A percentile compares a stretch with the other conserved stretches of the same genome.
Conservation (phyloP, 37 sponge, comb jelly and placozoan genomes). For the Ianthella basta region DNA sequence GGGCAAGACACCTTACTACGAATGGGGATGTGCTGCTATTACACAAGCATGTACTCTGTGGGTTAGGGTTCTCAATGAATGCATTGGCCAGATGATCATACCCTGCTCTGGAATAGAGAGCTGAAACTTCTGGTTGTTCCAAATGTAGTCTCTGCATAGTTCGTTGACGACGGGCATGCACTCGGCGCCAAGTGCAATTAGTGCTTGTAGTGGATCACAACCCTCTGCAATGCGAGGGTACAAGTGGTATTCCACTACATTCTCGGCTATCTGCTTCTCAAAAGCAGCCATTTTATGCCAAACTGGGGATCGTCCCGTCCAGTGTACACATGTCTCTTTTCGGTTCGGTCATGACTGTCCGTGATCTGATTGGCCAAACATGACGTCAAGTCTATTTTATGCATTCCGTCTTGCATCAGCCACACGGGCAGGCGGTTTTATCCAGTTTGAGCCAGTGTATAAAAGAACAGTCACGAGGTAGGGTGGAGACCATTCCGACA, state of each 20-base stretch:
- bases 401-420: background rate
- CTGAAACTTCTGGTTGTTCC: constrained; percentile 14
- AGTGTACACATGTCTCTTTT: background rate
- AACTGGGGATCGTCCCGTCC: background rate
- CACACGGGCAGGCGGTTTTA: background rate
- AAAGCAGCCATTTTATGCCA: background rate
- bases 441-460: background rate
- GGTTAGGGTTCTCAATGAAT: background rate
- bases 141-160: background rate
- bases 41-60: too few species aligned
- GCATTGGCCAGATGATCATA: too few species aligned
- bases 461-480: too few species aligned
- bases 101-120: background rate
- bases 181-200: constrained; percentile 30
- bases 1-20: too few species aligned
- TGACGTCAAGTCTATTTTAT: background rate
- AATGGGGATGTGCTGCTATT: too few species aligned
- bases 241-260: constrained; percentile 57
- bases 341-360: background rate
- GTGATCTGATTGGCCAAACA: background rate
- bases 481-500: too few species aligned
- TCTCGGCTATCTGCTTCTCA: constrained; percentile 29
- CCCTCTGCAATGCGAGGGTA: constrained; percentile 20
- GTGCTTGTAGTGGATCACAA: background rate
- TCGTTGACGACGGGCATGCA: background rate